Percentiles rank a stretch among this genome's conserved stretches.
Conservation (phyloP, 2,113 vertebrate genomes). For the Pavo muticus region DNA sequence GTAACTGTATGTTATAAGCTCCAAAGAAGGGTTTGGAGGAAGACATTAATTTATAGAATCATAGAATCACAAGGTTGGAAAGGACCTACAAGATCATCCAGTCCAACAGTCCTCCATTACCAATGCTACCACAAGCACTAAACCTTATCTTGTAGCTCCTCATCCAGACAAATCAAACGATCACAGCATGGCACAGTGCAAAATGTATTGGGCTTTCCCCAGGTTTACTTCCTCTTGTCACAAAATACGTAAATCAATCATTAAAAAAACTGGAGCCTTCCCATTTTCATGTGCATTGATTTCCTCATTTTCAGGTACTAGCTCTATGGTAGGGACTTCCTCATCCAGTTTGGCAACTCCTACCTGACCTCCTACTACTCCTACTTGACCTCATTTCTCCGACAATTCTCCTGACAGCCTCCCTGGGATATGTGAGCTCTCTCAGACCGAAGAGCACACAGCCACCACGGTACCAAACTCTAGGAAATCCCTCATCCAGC, state of each 20-base stretch:
- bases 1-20: not conserved
- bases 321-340: not conserved
- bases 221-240: not conserved
- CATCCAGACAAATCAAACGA: not conserved
- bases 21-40: not conserved
- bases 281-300: rapidly evolving
- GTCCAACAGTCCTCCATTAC: too few species aligned
- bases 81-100: too few species aligned
- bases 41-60: not conserved
- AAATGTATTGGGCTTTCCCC: not conserved
- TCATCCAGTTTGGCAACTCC: not conserved
- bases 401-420: not conserved
- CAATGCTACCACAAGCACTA: too few species aligned
- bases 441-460: not conserved
- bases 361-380: not conserved
- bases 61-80: too few species aligned
- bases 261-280: not conserved
- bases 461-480: not conserved
- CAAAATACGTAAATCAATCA: not conserved
- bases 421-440: rapidly evolving
- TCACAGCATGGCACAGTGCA: not conserved
- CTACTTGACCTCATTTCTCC: not conserved
- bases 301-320: not conserved
- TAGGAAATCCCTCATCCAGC: not conserved
- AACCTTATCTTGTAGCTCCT: too few species aligned